These are phyloP conservation scores for Xestia c-nigrum DNA, from an alignment of 2,888 invertebrate species.

Conservation along the genomic window DNA sequence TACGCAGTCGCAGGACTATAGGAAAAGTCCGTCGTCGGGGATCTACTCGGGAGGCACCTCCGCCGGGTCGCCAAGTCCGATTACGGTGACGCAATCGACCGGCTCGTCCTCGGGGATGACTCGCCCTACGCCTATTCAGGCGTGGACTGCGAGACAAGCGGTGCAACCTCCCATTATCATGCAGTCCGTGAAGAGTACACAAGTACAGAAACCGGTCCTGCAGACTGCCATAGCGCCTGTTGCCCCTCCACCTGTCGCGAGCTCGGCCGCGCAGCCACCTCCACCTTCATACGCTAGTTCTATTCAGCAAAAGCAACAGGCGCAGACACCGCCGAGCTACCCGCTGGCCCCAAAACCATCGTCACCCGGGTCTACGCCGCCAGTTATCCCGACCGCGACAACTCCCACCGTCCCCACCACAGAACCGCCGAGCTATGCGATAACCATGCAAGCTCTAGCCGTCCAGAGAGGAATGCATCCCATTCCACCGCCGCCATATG, in stretches of 20 bases:
- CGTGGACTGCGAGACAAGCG: constrained; percentile 96
- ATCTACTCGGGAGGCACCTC: constrained; percentile 96
- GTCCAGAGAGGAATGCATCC: constrained; percentile 93
- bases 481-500: constrained; percentile 93
- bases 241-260: constrained; percentile 91
- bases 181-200: constrained; percentile 99
- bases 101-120: constrained; percentile 92
- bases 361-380: constrained; percentile 88
- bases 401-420: constrained; percentile 93
- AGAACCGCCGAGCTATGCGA: constrained; percentile 97
- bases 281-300: constrained; percentile 96
- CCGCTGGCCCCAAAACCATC: constrained; percentile 89
- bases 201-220: constrained; percentile 98
- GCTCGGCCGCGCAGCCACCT: constrained; percentile 91
- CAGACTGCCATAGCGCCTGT: constrained; percentile 99
- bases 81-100: constrained; percentile 92
- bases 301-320: constrained; percentile 94
- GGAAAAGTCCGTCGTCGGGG: constrained; percentile 96
- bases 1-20: constrained; percentile 94
- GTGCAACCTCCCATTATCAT: constrained; percentile 98
- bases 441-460: constrained; percentile 96
- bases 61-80: constrained; percentile 96
- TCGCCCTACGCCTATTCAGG: constrained; percentile 95
- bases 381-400: constrained; percentile 81
- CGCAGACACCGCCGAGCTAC: constrained; percentile 87